These are phyloP conservation scores for Acrocephalus kingi DNA, from an alignment of 2,113 vertebrate genomes.

Conservation along the genomic window DNA sequence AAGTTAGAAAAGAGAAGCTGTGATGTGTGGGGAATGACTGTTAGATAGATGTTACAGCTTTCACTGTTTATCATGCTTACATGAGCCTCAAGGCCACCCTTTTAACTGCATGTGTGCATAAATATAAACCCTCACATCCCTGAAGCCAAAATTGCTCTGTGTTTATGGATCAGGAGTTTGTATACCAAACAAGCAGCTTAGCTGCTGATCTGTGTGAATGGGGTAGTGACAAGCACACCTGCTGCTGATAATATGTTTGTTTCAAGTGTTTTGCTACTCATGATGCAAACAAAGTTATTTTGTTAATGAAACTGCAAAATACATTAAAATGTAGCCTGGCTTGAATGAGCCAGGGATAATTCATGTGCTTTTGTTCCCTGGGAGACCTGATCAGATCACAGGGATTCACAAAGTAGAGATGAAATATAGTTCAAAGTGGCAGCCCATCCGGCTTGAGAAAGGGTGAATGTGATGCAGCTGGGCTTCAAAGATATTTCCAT, in stretches of 20 bases:
- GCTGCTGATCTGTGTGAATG: not conserved
- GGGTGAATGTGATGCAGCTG: conserved; percentile 1
- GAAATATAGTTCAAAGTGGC: conserved; percentile 40
- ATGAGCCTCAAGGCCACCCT: not conserved
- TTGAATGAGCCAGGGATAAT: not conserved
- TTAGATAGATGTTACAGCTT: not conserved
- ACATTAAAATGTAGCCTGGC: not conserved
- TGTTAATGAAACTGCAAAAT: not conserved
- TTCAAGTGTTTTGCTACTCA: not conserved
- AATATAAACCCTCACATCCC: not conserved
- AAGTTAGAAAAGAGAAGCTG: not conserved
- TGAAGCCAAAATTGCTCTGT: not conserved
- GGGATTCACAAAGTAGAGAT: conserved; percentile 19
- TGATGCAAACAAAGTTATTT: not conserved
- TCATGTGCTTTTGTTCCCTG: not conserved
- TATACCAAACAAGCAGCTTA: not conserved
- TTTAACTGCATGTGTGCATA: not conserved
- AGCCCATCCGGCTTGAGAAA: not conserved
- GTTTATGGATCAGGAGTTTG: not conserved
- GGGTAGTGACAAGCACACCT: not conserved
- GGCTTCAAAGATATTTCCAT: conserved; percentile 36
- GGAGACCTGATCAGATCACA: conserved; percentile 28
- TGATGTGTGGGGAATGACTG: not conserved
- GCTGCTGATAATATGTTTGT: not conserved
- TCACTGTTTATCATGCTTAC: not conserved